Conservation (phyloP, 2,888 invertebrate species). For the Diadegma fenestrale region DNA sequence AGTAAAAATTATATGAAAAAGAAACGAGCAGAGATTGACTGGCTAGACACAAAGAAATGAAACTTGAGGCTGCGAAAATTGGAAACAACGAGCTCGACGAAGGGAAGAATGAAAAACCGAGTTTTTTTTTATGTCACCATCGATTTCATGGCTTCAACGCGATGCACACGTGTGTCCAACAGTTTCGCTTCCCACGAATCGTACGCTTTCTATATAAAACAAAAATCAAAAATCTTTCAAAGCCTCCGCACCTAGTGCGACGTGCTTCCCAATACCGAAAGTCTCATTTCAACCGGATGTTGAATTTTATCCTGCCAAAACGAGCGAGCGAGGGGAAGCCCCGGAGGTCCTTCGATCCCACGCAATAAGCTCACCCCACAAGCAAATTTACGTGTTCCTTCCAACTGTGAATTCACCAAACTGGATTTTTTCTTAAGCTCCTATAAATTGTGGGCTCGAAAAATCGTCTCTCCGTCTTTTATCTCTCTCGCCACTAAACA, state of each 20-base stretch:
- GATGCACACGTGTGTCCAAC: not conserved
- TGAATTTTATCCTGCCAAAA: not conserved
- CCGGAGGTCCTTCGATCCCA: not conserved
- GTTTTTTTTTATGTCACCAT: not conserved
- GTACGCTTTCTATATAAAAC: not conserved
- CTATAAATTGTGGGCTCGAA: conserved; percentile 1
- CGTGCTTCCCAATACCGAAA: conserved; percentile 4
- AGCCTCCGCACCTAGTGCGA: not conserved
- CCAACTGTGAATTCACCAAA: not conserved
- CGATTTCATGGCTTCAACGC: conserved; percentile 4
- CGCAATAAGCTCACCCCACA: not conserved
- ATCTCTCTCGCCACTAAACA: conserved; percentile 7
- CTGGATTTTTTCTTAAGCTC: not conserved
- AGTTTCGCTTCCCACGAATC: not conserved
- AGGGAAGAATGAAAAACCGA: not conserved
- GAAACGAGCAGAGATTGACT: not conserved
- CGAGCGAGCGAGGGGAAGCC: not conserved
- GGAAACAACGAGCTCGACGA: not conserved
- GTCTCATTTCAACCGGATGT: conserved; percentile 16
- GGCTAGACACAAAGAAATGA: not conserved
- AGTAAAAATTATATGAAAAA: not conserved
- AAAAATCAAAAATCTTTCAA: not conserved
- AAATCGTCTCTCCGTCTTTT: not conserved
- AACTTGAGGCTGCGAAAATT: not conserved
- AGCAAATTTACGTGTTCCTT: conserved; percentile 24